phyloP scores from a whole-genome alignment of 1,140 invertebrate species.

The Cataglyphis hispanica region DNA sequence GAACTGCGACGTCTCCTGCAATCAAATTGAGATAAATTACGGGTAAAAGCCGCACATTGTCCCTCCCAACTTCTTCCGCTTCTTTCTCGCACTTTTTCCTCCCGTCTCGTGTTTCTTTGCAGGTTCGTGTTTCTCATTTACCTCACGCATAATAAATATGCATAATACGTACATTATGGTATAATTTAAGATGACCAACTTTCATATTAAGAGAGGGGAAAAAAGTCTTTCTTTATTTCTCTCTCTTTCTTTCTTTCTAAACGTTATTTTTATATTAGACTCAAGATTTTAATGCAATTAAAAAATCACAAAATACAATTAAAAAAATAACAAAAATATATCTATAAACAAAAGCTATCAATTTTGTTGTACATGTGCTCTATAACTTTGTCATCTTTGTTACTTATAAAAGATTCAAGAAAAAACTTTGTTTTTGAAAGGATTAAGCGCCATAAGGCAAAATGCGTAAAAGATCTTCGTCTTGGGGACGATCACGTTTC shows the following conservation, averaged over 20 bases:
- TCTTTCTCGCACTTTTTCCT: conserved; percentile 37
- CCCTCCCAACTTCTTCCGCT: not conserved
- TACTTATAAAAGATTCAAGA: not conserved
- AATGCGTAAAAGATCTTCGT: not conserved
- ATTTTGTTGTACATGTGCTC: not conserved
- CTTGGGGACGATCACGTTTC: conserved; percentile 57
- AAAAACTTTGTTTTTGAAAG: not conserved
- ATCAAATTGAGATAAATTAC: conserved; percentile 60
- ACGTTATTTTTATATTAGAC: not conserved
- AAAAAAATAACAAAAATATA: too few species aligned
- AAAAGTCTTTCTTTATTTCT: not conserved
- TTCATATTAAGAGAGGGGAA: not conserved
- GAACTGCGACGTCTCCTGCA: conserved; percentile 25
- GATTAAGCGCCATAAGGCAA: not conserved
- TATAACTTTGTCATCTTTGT: not conserved
- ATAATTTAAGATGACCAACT: conserved; percentile 31
- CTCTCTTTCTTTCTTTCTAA: too few species aligned
- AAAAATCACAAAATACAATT: too few species aligned
- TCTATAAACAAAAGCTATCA: not conserved
- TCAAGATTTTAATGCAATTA: too few species aligned
- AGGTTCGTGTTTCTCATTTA: conserved; percentile 53
- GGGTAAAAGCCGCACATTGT: conserved; percentile 34
- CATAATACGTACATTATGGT: conserved; percentile 15
- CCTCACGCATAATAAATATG: conserved; percentile 24
- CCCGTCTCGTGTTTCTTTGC: not conserved